Conservation (phyloP, 2,113 vertebrate genomes). For the Litocranius walleri region DNA sequence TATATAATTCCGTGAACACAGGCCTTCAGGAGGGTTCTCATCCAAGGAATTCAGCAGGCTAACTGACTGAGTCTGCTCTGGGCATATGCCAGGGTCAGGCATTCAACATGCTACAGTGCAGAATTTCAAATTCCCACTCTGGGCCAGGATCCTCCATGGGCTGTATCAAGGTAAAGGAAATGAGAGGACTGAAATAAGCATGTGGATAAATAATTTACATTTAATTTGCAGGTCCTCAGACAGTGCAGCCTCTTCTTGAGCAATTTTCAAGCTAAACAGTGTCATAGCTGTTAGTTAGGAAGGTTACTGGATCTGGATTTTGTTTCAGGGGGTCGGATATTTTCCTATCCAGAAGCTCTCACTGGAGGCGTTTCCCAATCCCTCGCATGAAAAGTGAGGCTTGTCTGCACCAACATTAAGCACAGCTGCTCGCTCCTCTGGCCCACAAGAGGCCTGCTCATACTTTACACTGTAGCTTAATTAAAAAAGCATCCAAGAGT, state of each 20-base stretch:
- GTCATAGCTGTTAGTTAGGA: background rate
- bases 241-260: background rate
- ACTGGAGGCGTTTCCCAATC: background rate
- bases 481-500: background rate
- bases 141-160: background rate
- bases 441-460: background rate
- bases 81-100: background rate
- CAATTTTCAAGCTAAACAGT: background rate
- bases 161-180: slow-evolving; percentile 9
- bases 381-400: background rate
- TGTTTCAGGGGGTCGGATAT: background rate
- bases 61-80: background rate
- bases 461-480: background rate
- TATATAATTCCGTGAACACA: background rate
- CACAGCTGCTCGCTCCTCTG: background rate
- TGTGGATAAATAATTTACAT: slow-evolving; percentile 30
- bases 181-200: background rate
- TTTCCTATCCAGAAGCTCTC: background rate
- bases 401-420: background rate
- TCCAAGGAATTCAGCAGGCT: background rate
- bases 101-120: background rate
- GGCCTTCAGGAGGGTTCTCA: background rate
- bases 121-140: background rate
- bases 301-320: background rate
- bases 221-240: background rate